Evolutionary conservation across 2,113 vertebrate species (phyloP).

Genomic region (Cyphomyrus plagiostoma): DNA sequence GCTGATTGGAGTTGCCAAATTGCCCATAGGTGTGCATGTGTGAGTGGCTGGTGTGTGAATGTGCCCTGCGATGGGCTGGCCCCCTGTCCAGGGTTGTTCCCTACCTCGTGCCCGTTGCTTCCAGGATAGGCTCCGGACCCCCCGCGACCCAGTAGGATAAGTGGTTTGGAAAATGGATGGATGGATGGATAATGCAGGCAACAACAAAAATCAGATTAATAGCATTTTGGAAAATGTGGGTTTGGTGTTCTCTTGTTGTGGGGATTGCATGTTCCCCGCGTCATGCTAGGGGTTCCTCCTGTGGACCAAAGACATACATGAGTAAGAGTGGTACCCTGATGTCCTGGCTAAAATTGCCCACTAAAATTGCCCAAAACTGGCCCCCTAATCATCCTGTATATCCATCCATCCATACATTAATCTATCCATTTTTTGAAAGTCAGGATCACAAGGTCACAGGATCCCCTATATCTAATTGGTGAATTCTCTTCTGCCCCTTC

Average conservation of each 20-base stretch:
- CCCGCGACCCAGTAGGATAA: no score
- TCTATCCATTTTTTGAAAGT: no score
- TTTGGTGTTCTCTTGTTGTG: neutral
- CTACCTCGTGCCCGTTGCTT: no score
- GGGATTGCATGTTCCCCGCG: neutral
- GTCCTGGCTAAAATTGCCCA: neutral
- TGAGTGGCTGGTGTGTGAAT: no score
- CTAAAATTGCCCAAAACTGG: neutral
- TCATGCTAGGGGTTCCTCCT: neutral
- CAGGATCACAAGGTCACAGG: no score
- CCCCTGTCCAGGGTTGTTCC: no score
- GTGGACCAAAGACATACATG: neutral
- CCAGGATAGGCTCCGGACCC: no score
- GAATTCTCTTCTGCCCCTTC: neutral
- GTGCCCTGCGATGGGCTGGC: no score
- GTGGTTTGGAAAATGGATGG: no score
- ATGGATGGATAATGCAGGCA: neutral
- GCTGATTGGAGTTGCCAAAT: no score
- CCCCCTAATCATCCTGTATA: neutral
- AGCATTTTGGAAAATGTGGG: neutral
- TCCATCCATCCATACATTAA: neutral
- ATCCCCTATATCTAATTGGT: neutral
- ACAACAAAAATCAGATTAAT: neutral
- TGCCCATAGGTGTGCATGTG: no score
- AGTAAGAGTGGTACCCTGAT: neutral